A percentile compares a stretch with the other conserved stretches of the same genome.
Evolutionary conservation across 2,888 invertebrate genomes (phyloP).

Genomic region (Apocheima hispidaria): DNA sequence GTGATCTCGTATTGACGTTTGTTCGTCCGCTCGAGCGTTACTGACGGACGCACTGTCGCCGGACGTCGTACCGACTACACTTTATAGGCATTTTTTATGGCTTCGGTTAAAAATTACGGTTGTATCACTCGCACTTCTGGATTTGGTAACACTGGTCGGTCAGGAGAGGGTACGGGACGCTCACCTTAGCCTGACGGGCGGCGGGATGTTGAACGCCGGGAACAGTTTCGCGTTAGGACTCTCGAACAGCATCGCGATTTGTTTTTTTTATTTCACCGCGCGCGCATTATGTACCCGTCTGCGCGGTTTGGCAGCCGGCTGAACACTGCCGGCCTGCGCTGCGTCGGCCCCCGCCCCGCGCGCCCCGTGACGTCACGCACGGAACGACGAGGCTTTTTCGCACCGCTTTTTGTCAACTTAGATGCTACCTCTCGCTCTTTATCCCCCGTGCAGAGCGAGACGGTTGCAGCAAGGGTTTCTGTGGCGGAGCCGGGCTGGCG

Average conservation of each 20-base stretch:
- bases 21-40: constrained; percentile 61
- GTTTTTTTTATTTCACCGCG: constrained; percentile 76
- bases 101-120: constrained; percentile 63
- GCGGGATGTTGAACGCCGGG: constrained; percentile 90
- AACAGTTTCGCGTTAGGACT: constrained; percentile 90
- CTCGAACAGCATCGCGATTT: constrained; percentile 89
- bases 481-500: constrained; percentile 48
- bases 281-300: constrained; percentile 72
- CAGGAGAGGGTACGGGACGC: constrained; percentile 41
- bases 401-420: constrained; percentile 49
- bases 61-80: constrained; percentile 62
- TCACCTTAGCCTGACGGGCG: constrained; percentile 88
- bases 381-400: constrained; percentile 65
- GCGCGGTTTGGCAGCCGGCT: constrained; percentile 70
- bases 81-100: constrained; percentile 67
- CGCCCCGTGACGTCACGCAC: constrained; percentile 76
- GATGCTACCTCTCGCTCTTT: constrained; percentile 48
- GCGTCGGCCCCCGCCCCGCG: constrained; percentile 52
- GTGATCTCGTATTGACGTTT: constrained; percentile 72
- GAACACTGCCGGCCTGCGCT: constrained; percentile 68
- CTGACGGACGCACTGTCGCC: constrained; percentile 65
- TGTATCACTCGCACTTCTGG: constrained; percentile 59
- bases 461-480: constrained; percentile 43
- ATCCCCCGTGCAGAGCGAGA: constrained; percentile 46
- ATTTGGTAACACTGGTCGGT: constrained; percentile 41